Evolutionary conservation across 2,888 invertebrate genomes (phyloP).

Genomic region (Agrilus mali): DNA sequence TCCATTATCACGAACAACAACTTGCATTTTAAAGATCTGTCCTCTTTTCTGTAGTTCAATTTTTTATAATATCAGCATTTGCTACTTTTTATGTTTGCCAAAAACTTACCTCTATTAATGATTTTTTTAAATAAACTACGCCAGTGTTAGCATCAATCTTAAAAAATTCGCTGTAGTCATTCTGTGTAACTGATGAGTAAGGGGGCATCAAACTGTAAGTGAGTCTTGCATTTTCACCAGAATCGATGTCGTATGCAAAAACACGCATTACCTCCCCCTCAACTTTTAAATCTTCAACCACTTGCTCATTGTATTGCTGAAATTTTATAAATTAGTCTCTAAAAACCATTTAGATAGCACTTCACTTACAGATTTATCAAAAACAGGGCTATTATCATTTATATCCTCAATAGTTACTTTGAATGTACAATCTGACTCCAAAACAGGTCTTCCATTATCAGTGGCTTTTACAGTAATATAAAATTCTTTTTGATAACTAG

Average conservation of each 20-base stretch:
- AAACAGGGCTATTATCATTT: conserved; percentile 80
- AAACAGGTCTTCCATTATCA: conserved; percentile 80
- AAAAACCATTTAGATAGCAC: conserved; percentile 2
- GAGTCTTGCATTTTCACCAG: conserved; percentile 80
- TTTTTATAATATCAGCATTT: conserved; percentile 8
- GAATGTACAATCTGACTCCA: conserved; percentile 90
- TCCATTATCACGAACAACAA: conserved; percentile 70
- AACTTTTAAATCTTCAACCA: conserved; percentile 65
- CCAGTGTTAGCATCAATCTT: conserved; percentile 71
- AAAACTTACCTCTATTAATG: conserved; percentile 20
- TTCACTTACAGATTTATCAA: conserved; percentile 64
- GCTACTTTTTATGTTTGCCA: background rate
- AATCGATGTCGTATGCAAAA: conserved; percentile 86
- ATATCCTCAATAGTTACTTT: conserved; percentile 82
- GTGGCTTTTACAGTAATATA: conserved; percentile 84
- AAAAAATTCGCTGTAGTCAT: conserved; percentile 48
- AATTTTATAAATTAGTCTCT: conserved; percentile 28
- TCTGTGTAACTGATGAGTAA: conserved; percentile 33
- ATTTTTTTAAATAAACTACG: conserved; percentile 44
- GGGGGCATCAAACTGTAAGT: conserved; percentile 50
- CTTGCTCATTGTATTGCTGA: conserved; percentile 57
- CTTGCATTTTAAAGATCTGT: conserved; percentile 55
- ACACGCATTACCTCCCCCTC: conserved; percentile 74
- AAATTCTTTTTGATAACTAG: conserved; percentile 66
- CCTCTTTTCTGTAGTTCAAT: conserved; percentile 39